Evolutionary conservation across 2,888 invertebrate species (phyloP), one percentile per base, ranked within the genome.

Genomic region (Cartodere bifasciata): DNA sequence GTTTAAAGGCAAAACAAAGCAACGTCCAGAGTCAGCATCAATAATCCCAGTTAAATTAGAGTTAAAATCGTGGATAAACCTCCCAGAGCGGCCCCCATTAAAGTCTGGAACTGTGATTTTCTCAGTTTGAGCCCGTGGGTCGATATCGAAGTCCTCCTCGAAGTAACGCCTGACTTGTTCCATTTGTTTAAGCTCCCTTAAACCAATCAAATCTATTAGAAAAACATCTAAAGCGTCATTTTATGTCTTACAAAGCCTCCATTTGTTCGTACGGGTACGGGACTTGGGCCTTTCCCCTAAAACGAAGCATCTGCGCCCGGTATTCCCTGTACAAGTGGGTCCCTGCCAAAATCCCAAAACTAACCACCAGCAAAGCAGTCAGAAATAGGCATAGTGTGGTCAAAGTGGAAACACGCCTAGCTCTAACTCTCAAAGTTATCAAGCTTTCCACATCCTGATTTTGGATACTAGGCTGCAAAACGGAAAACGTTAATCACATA

Each of bases 31-130:
- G 13, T 54, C 53, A 2, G 52, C 44, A 37, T 61, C 60, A 29
- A 60, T 55, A 28, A 60, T 60, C 50, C 76, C 75, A 17, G 78
- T 73, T 30, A 68, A 59, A 45, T 79, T 79, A 44, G 73, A 71
- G 42, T 75, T 77, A 56, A 95, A 95, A 60, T 95, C 92, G 50
- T 95, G 94, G 46, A 94, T 77, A 53, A 92, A 91, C 39, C 84
- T 72, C 31, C 90, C 86, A 25, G 71, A 72, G 17, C 80, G 72
- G 2, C 86, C 87, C 42, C 82, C 79, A 38, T 74, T 74, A 52
- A 86, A 85, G 52, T 83, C 79, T 9, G 84, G 80, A 4, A 94
- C 88, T 46, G 82, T 74, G 45, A 95, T 85, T 57, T 80, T 82
- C 56, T 91, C 86, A 52, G 79, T 79, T 29, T 70, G 65, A 41